Base-by-base conservation (phyloP, 2,888 invertebrate species). In the Trichopria drosophilae region DNA sequence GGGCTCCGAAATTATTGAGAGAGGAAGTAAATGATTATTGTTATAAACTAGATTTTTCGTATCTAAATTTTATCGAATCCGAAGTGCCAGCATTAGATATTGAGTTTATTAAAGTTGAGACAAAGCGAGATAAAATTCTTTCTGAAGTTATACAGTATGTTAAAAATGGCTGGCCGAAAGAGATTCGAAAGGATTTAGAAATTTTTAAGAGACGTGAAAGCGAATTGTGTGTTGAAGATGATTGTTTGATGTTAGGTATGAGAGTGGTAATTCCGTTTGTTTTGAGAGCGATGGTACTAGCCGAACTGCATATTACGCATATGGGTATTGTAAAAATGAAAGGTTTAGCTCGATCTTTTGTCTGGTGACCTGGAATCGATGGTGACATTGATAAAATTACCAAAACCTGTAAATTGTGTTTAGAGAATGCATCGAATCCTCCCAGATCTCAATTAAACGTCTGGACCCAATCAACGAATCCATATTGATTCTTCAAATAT, bases 321-420 rank as follows among this genome's bases (percentile, higher is more conserved):
- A n/a, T n/a, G n/a, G n/a, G n/a, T 4, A 53, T 62, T n/a, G 51
- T 55, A 2, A 55, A 53, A 40, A 65, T 60, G 53, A 62, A 64
- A 42, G 40, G 51, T 19, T 19, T 62, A 6, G 60, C 63, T 12
- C 35, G 62, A 26, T 50, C 51, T 1, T 58, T n/a, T n/a, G n/a
- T n/a, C n/a, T n/a, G n/a, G n/a, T n/a, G n/a, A n/a, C n/a, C n/a
- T n/a, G n/a, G n/a, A 61, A 32, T 63, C 12, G 59, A 62, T 36
- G 23, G 24, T 2, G 55, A 55, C 12, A 48, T 52, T 4, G 53
- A 59, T 19, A 29, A 20, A 12, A 5, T 45, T 10, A 19, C 40
- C 7, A 47, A 39, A 23, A 20, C 37, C 6, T 57, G 55, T 18
- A 12, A 36, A n/a, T 5, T 37, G 5, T 56, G 53, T 19, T n/a